These are phyloP conservation scores for Laothoe populi DNA, from an alignment of 2,888 invertebrate species.

Conservation along the genomic window DNA sequence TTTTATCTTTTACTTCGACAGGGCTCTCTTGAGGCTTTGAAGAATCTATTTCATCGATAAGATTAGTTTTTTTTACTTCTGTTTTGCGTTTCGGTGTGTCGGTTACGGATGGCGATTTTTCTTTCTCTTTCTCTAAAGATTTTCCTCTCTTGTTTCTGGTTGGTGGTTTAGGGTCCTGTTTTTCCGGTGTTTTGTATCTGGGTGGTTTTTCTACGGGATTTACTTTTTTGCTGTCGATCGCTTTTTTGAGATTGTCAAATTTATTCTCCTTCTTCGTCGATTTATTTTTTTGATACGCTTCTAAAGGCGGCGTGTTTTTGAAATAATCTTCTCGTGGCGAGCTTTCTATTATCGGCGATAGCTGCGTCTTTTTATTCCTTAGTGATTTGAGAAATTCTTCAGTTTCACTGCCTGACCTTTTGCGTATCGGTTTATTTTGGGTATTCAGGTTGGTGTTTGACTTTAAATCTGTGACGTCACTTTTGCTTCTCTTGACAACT, in stretches of 20 bases:
- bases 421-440: conserved; percentile 78
- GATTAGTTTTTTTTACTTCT: conserved; percentile 63
- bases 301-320: conserved; percentile 74
- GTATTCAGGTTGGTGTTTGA: conserved; percentile 74
- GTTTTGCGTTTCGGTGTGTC: conserved; percentile 77
- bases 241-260: conserved; percentile 53
- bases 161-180: conserved; percentile 74
- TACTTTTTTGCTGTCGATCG: conserved; percentile 67
- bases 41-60: conserved; percentile 74
- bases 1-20: conserved; percentile 73
- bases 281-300: conserved; percentile 69
- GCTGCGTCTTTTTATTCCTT: conserved; percentile 86
- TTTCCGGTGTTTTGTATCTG: conserved; percentile 69
- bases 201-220: conserved; percentile 80
- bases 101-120: conserved; percentile 63
- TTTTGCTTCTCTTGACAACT: conserved; percentile 85
- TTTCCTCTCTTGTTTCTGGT: conserved; percentile 68
- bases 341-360: conserved; percentile 92
- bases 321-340: conserved; percentile 89
- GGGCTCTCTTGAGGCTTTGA: conserved; percentile 58
- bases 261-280: conserved; percentile 60
- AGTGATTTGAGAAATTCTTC: conserved; percentile 84
- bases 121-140: conserved; percentile 57
- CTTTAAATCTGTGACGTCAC: conserved; percentile 87
- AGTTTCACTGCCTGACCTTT: conserved; percentile 86